Percentiles rank a stretch among this genome's conserved stretches.
These are phyloP conservation scores for Abramis brama DNA, from an alignment of 2,113 vertebrate genomes.

Conservation along the genomic window DNA sequence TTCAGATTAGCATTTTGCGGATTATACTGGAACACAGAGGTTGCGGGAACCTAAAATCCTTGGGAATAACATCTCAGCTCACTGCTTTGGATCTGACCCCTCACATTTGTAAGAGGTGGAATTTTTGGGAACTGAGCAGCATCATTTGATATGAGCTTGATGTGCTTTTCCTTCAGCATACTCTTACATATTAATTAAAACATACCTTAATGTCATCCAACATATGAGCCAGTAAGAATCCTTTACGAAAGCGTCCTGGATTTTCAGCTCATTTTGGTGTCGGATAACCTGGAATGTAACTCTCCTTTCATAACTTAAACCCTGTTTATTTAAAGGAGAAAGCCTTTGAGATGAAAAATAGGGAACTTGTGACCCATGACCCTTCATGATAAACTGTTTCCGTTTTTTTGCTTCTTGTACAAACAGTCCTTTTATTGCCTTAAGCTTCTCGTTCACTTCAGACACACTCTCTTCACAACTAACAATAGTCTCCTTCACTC, in stretches of 20 bases:
- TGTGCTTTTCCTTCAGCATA: background rate
- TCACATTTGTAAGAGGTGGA: background rate
- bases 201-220: constrained; percentile 1
- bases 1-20: constrained; percentile 40
- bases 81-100: background rate
- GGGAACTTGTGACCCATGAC: constrained; percentile 42
- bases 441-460: constrained; percentile 13
- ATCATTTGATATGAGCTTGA: background rate
- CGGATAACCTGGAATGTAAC: background rate
- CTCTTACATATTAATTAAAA: background rate
- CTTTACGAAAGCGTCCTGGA: background rate
- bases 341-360: constrained; percentile 31
- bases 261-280: background rate
- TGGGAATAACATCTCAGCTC: background rate
- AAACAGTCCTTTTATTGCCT: constrained; percentile 40
- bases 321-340: constrained; percentile 47
- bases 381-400: constrained; percentile 56
- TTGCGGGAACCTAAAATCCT: constrained; percentile 21
- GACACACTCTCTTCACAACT: constrained; percentile 50
- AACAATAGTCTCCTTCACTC: constrained; percentile 49
- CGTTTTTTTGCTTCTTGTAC: constrained; percentile 38
- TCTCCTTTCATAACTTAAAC: constrained; percentile 29
- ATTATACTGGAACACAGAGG: constrained; percentile 5
- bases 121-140: background rate
- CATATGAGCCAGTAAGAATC: background rate